phyloP scores from a whole-genome alignment of 2,797 vertebrate species.

The Mycteria americana region DNA sequence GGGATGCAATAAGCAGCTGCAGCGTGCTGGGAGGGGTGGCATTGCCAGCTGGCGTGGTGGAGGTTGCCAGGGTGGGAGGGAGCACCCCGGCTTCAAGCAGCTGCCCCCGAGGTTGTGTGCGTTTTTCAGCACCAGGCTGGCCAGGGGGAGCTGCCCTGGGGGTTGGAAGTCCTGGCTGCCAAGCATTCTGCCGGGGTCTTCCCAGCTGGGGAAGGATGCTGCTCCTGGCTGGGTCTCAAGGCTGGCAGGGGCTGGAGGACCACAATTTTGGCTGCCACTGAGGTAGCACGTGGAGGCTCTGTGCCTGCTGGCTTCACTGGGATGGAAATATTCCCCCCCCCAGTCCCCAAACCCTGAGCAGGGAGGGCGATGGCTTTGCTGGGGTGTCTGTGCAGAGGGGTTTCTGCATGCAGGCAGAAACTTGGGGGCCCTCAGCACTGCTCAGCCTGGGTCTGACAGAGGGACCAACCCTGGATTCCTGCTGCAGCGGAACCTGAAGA shows the following conservation, averaged over 20 bases:
- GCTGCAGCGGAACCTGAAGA: background rate
- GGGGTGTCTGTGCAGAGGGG: background rate
- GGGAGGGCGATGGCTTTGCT: background rate
- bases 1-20: background rate
- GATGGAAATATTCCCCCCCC: background rate
- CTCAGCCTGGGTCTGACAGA: background rate
- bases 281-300: background rate
- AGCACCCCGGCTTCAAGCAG: background rate
- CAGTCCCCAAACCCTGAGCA: background rate
- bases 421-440: background rate
- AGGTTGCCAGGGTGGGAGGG: background rate
- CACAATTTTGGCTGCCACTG: background rate
- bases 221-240: background rate
- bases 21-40: background rate
- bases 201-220: background rate
- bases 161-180: rapidly evolving
- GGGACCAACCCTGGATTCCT: background rate
- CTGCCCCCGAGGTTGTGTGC: rapidly evolving
- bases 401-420: background rate
- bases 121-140: background rate
- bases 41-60: background rate
- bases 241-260: background rate
- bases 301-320: background rate
- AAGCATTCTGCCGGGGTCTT: background rate
- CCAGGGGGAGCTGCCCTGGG: background rate